These are phyloP conservation scores for Brachionichthys hirsutus DNA, from an alignment of 2,113 vertebrate species.

Conservation along the genomic window DNA sequence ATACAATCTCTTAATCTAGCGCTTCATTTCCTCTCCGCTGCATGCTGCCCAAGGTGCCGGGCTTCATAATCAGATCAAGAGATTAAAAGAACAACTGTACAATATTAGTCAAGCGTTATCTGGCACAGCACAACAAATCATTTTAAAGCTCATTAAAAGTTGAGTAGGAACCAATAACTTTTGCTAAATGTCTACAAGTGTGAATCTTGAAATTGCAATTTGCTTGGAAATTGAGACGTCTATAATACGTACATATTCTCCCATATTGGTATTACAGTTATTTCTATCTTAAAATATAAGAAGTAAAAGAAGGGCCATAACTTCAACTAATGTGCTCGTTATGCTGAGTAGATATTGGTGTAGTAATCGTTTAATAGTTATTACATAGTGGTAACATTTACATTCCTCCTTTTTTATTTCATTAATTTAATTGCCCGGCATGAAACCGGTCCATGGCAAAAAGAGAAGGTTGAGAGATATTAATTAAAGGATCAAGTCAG, in stretches of 20 bases:
- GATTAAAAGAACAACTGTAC: conserved; percentile 5
- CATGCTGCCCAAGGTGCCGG: background rate
- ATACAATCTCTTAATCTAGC: background rate
- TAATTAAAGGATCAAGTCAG: conserved; percentile 46
- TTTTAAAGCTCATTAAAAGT: background rate
- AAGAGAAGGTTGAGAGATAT: conserved; percentile 37
- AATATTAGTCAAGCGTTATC: background rate
- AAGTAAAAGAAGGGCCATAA: too few relatives aligned
- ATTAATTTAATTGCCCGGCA: too few relatives aligned
- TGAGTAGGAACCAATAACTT: background rate
- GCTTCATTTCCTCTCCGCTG: background rate
- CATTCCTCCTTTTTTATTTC: too few relatives aligned
- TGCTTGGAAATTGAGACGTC: too few relatives aligned
- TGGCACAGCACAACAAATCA: background rate
- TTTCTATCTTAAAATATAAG: too few relatives aligned
- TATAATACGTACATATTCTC: too few relatives aligned
- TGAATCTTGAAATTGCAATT: background rate
- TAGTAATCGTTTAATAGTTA: too few relatives aligned
- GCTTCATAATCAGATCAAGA: background rate
- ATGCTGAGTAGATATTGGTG: too few relatives aligned
- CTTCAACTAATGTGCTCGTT: too few relatives aligned
- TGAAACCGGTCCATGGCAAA: too few relatives aligned
- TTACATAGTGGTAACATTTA: too few relatives aligned
- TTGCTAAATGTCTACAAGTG: background rate
- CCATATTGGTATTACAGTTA: too few relatives aligned